Percentiles rank a stretch among this genome's conserved stretches.
Evolutionary conservation across 2,113 vertebrate species (phyloP).

Genomic region (Nettapus auritus): DNA sequence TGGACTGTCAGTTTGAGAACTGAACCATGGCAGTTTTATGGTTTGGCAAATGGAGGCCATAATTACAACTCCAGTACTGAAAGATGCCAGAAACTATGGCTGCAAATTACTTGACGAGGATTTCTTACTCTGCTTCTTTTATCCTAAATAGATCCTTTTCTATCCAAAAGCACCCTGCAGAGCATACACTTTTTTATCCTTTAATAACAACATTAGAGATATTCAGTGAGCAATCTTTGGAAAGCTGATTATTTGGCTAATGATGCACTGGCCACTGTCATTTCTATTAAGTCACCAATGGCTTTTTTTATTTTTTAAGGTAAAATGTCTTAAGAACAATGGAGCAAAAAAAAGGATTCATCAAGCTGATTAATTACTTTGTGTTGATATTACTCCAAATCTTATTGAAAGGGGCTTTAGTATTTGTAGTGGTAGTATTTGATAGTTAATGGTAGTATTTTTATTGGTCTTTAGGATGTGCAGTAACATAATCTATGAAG

Average conservation of each 20-base stretch:
- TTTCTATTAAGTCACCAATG: background rate
- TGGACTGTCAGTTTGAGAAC: background rate
- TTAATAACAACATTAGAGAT: background rate
- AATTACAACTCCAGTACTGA: background rate
- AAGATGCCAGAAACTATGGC: background rate
- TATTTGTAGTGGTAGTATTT: too few species aligned
- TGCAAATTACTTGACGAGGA: conserved; percentile 19
- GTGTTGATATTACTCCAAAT: background rate
- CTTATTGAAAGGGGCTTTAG: background rate
- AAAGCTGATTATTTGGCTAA: background rate
- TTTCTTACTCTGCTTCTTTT: background rate
- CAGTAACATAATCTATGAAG: background rate
- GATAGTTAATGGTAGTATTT: background rate
- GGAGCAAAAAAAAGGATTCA: background rate
- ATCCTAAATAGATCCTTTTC: background rate
- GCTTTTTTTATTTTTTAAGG: background rate
- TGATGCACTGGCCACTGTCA: background rate
- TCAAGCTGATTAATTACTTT: background rate
- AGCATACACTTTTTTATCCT: background rate
- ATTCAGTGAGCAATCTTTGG: background rate
- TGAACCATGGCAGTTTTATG: background rate
- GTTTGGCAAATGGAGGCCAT: conserved; percentile 35
- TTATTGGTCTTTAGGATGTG: background rate
- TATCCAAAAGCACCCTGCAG: background rate
- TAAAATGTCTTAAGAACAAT: background rate